Evolutionary conservation across 2,888 invertebrate genomes (phyloP).

Genomic region (Sclerodermus sp.): DNA sequence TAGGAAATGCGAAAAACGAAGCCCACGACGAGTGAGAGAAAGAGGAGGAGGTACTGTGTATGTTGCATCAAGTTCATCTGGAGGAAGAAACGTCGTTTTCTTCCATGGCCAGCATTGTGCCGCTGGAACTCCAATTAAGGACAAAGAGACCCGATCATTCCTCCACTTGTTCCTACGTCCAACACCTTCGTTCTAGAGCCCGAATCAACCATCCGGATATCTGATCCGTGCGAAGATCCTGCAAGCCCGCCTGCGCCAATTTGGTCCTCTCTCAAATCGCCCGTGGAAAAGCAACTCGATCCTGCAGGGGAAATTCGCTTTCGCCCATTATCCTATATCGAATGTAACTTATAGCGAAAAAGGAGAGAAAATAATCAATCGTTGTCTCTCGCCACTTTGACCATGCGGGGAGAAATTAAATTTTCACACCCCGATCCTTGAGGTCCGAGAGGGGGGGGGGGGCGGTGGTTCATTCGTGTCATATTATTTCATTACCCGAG

Average conservation of each 20-base stretch:
- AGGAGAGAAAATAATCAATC: too few relatives aligned
- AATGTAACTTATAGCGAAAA: too few relatives aligned
- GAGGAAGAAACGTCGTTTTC: too few relatives aligned
- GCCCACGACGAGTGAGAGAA: background rate
- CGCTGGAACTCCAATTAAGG: constrained; percentile 34
- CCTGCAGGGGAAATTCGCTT: constrained; percentile 11
- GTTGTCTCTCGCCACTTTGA: too few relatives aligned
- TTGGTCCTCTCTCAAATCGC: constrained; percentile 8
- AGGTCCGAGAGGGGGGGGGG: too few relatives aligned
- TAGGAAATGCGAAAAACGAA: constrained; percentile 20
- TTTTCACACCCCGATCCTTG: too few relatives aligned
- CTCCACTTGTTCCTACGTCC: constrained; percentile 10
- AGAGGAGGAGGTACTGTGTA: background rate
- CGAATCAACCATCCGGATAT: constrained; percentile 25
- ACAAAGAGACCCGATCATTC: constrained; percentile 27
- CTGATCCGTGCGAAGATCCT: constrained; percentile 13
- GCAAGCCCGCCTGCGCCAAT: constrained; percentile 9
- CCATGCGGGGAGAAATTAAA: too few relatives aligned
- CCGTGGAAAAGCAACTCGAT: constrained; percentile 6
- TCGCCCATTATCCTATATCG: constrained; percentile 17
- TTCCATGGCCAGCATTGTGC: background rate
- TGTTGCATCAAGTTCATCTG: background rate
- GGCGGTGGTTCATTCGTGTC: too few relatives aligned
- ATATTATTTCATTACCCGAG: too few relatives aligned
- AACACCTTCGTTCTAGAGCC: constrained; percentile 18